A percentile compares a stretch with the other conserved stretches of the same genome.
Conservation (phyloP, 2,888 invertebrate species). For the Craniophora ligustri region DNA sequence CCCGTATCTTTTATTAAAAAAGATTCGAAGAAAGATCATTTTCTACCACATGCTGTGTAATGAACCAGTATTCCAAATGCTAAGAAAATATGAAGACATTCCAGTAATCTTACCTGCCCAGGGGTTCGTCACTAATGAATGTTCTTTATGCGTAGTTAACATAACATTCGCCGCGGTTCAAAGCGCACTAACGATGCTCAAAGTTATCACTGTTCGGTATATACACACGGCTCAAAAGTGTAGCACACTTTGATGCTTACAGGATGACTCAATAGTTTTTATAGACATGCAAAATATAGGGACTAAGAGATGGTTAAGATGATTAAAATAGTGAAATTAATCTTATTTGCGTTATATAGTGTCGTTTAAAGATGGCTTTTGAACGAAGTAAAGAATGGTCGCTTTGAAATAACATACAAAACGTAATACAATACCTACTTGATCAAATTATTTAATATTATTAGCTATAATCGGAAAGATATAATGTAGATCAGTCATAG, state of each 20-base stretch:
- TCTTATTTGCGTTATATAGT: too few species aligned
- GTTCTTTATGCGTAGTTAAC: conserved; percentile 66
- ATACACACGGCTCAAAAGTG: background rate
- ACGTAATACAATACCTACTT: too few species aligned
- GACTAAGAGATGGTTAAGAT: too few species aligned
- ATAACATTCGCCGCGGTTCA: conserved; percentile 72
- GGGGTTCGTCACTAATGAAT: conserved; percentile 67
- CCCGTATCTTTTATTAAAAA: too few species aligned
- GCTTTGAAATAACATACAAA: too few species aligned
- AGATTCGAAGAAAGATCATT: conserved; percentile 1
- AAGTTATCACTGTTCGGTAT: conserved; percentile 59
- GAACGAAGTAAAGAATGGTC: too few species aligned
- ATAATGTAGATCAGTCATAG: too few species aligned
- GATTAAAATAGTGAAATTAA: too few species aligned
- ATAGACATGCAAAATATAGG: too few species aligned
- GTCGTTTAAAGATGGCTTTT: too few species aligned
- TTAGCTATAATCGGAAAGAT: too few species aligned
- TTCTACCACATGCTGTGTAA: conserved; percentile 27
- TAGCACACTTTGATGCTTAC: background rate
- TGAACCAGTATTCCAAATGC: conserved; percentile 11
- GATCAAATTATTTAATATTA: too few species aligned
- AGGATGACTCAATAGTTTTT: background rate
- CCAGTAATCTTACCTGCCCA: conserved; percentile 18
- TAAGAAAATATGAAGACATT: background rate
- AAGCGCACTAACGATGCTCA: conserved; percentile 73